Evolutionary conservation across 2,888 invertebrate species (phyloP), one percentile per base, ranked within the genome.

Genomic region (Coleophora deauratella): DNA sequence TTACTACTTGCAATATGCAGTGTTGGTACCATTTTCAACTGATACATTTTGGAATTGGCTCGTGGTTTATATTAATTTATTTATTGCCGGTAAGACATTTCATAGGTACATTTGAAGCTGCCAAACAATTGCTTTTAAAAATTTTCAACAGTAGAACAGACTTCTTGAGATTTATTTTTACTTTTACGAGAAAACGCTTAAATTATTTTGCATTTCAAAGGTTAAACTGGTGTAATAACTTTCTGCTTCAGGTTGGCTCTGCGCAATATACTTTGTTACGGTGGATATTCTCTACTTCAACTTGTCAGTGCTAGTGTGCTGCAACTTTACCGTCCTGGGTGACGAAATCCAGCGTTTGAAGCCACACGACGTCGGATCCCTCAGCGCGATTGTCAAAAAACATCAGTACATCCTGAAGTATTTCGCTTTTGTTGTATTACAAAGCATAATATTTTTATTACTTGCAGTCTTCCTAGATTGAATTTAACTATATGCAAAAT

Each of bases 361-460:
- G 31, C 31, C 10, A 31, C 31, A 31, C 10, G 4, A n/a, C 9
- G 31, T 10, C 6, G 21, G 31, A 31, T 11, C 11, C 9, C 10
- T 31, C 11, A 31, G 31, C 31, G 10, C 3, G 11, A 9, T 8
- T 31, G 56, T 78, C 0, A 67, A 57, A 44, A 62, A 58, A 39
- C 82, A 82, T 51, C 81, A 80, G 41, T 62, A 72, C 41, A 55
- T 80, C 45, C 54, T 82, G 27, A 62, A 69, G 82, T 81, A 60
- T n/a, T 11, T 31, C 6, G 4, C 31, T 31, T n/a, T 10, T 2
- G 4, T 11, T 31, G 11, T 31, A 9, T n/a, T 1, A 21, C 3
- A 21, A 4, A 4, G 3, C 6, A 6, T n/a, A 21, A 21, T 21
- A 21, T 21, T 21, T 4, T 4, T 6, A 6, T 21, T 21, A 3